Percentiles rank a stretch among this genome's conserved stretches.
These are phyloP conservation scores for Aphyosemion australe DNA, from an alignment of 2,113 vertebrate genomes.

Conservation along the genomic window DNA sequence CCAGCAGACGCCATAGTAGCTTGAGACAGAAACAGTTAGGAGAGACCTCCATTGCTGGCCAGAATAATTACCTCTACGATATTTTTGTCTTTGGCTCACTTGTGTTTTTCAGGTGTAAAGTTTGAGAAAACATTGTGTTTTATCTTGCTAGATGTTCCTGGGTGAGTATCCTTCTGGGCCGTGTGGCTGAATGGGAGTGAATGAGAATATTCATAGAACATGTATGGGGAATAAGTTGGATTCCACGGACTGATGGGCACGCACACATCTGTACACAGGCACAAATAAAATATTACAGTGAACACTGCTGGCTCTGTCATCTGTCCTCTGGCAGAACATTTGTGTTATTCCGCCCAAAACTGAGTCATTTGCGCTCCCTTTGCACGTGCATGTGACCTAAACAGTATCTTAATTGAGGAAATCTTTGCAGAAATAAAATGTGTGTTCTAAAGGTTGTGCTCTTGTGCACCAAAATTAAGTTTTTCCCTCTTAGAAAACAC, in stretches of 20 bases:
- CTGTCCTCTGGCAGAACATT: background rate
- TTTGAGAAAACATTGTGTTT: constrained; percentile 10
- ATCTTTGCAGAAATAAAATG: background rate
- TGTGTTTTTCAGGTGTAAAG: constrained; percentile 3
- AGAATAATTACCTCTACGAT: constrained; percentile 6
- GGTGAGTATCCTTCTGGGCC: background rate
- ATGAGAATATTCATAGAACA: background rate
- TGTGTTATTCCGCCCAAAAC: constrained; percentile 13
- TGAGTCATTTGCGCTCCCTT: constrained; percentile 7
- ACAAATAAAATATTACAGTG: constrained; percentile 44
- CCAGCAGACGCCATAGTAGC: constrained; percentile 4
- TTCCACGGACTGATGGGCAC: constrained; percentile 13
- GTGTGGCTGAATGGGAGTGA: constrained; percentile 13
- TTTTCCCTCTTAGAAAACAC: too few relatives aligned
- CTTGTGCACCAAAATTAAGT: too few relatives aligned
- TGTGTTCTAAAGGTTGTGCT: constrained; percentile 7
- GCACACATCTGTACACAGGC: constrained; percentile 23
- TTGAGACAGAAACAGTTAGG: background rate
- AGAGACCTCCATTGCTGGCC: background rate
- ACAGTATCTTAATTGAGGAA: constrained; percentile 2
- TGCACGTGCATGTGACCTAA: too few relatives aligned
- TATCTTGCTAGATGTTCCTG: constrained; percentile 1
- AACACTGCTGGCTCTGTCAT: constrained; percentile 28
- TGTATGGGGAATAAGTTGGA: constrained; percentile 5
- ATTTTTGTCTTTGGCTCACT: constrained; percentile 3